Conservation (phyloP, 2,797 vertebrate genomes). For the Crax fasciolata region DNA sequence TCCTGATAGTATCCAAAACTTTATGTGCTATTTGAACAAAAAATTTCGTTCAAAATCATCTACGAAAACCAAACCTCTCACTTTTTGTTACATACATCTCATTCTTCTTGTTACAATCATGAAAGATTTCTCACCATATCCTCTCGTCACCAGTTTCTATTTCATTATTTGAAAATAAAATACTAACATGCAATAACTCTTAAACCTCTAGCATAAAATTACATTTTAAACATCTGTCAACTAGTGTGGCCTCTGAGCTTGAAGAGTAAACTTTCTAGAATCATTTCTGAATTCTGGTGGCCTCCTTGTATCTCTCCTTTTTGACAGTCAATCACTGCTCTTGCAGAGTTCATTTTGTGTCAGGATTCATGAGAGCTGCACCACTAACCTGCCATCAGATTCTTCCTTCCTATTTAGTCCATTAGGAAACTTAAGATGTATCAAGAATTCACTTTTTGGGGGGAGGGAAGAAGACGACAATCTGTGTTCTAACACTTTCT, state of each 20-base stretch:
- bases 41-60: not conserved
- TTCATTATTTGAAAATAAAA: not conserved
- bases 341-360: not conserved
- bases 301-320: not conserved
- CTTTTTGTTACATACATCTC: not conserved
- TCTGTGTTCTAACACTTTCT: not conserved
- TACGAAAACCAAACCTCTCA: not conserved
- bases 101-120: not conserved
- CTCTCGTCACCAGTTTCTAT: not conserved
- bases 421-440: not conserved
- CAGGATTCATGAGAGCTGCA: not conserved
- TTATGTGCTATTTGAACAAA: not conserved
- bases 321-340: not conserved
- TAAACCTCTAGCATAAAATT: not conserved
- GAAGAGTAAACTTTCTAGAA: not conserved
- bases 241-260: not conserved
- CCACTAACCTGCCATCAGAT: not conserved
- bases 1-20: not conserved
- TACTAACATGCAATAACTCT: not conserved
- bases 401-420: not conserved
- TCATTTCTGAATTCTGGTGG: not conserved
- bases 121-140: not conserved
- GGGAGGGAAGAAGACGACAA: not conserved
- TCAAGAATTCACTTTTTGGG: not conserved
- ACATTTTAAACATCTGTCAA: not conserved